Percentiles rank a stretch among this genome's conserved stretches.
phyloP scores from a whole-genome alignment of 2,888 invertebrate species.

The Phytoseiulus persimilis region DNA sequence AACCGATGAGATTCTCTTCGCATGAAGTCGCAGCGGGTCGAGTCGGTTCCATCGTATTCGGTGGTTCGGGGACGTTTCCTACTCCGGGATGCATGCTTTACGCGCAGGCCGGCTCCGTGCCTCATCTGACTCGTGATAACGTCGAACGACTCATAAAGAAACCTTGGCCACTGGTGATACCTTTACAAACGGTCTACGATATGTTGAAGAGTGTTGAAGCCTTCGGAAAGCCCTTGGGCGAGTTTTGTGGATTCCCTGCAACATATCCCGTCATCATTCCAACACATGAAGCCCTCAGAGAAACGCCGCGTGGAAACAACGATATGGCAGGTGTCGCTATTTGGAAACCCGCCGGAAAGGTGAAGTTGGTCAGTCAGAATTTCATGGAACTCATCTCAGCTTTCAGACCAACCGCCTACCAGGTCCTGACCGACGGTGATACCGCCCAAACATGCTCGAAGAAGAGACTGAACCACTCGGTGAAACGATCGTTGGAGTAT shows the following conservation, averaged over 20 bases:
- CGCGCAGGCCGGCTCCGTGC: constrained; percentile 74
- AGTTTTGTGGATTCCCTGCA: constrained; percentile 61
- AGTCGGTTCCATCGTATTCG: neutral
- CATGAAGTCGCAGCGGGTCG: neutral
- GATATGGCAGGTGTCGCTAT: constrained; percentile 63
- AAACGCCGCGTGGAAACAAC: constrained; percentile 64
- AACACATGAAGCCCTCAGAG: constrained; percentile 63
- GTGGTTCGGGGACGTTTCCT: neutral
- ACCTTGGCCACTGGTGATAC: constrained; percentile 62
- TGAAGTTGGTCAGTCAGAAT: constrained; percentile 58
- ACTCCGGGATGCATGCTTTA: constrained; percentile 68
- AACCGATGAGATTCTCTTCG: constrained; percentile 11
- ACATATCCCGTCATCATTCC: constrained; percentile 55
- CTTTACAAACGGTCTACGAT: constrained; percentile 62
- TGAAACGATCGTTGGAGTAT: constrained; percentile 61
- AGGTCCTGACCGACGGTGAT: constrained; percentile 69
- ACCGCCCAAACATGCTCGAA: constrained; percentile 60
- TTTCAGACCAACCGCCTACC: constrained; percentile 71
- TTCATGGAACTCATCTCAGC: constrained; percentile 70
- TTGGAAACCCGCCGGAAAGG: constrained; percentile 70
- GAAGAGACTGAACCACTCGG: constrained; percentile 65
- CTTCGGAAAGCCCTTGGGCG: constrained; percentile 60
- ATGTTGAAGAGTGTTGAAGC: constrained; percentile 60
- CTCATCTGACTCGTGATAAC: constrained; percentile 59
- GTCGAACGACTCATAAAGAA: constrained; percentile 49